Conservation (phyloP, 2,113 vertebrate genomes). For the Hippocampus mohnikei region DNA sequence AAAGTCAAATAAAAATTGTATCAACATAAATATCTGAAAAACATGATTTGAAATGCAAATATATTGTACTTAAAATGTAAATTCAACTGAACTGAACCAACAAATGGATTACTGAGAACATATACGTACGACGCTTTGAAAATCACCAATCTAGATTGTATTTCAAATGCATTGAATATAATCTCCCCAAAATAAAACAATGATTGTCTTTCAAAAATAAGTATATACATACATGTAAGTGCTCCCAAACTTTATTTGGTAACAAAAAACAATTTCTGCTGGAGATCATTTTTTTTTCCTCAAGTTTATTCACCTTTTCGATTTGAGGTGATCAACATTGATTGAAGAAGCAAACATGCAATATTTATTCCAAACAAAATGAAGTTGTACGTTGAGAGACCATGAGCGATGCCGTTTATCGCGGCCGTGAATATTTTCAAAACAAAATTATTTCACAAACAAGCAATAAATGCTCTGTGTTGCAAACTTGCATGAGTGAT, state of each 20-base stretch:
- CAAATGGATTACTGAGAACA: no score
- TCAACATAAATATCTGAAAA: not conserved
- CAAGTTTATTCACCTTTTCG: conserved; percentile 15
- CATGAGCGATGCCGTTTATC: not conserved
- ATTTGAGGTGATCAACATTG: not conserved
- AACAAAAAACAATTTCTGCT: not conserved
- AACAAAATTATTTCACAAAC: not conserved
- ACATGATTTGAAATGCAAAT: not conserved
- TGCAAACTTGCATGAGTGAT: not conserved
- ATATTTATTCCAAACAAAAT: not conserved
- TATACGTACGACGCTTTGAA: not conserved
- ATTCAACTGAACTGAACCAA: no score
- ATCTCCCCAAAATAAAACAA: no score
- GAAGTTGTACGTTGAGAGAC: not conserved
- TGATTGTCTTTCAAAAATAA: not conserved
- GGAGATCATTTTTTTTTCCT: not conserved
- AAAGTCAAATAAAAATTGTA: no score
- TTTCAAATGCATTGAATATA: not conserved
- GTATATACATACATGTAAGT: not conserved
- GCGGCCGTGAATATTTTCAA: not conserved
- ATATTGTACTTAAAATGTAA: not conserved
- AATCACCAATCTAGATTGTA: not conserved
- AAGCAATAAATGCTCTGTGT: not conserved
- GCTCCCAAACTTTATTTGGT: not conserved
- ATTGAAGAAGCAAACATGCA: not conserved